Base-by-base conservation (phyloP, 1,140 invertebrate species). In the Heliconius nattereri region DNA sequence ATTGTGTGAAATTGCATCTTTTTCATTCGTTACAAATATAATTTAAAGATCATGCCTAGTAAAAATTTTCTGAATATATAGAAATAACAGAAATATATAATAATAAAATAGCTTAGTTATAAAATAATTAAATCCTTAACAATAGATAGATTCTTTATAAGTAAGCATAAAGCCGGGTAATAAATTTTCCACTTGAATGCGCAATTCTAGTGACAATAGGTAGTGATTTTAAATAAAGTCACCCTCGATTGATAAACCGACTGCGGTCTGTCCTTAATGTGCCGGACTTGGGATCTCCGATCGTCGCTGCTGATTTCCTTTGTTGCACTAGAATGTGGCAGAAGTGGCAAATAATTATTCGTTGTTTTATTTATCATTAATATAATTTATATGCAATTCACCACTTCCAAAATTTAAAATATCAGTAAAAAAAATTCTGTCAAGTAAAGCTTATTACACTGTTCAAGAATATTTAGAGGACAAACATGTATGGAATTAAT, bases 221-320 rank as follows among this genome's bases (percentile, higher is more conserved):
- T 87, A 85, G 79, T 84, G 85, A 89, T 88, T 91, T 91, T 84
- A 90, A 91, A 89, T 90, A 89, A 89, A 90, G 84, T 82, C 85
- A 82, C 87, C 90, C 87, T 86, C 86, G 81, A 87, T 91, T 89
- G 87, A 87, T 83, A 88, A 89, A 87, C 85, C 85, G 81, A 84
- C 84, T 86, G 86, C 83, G 89, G 89, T 86, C 91, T 91, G 91
- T 88, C 89, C 83, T 92, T 93, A 93, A 93, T 93, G 91, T 92
- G 91, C 90, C 84, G 91, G 90, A 90, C 90, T 90, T 89, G 83
- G 85, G 84, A 88, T 86, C 88, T 90, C 82, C 84, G 83, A 92
- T 88, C 84, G 85, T 86, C 84, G 81, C 73, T 79, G 82, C 78
- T 79, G 83, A 83, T 86, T 81, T 81, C 7, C 71, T 73, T 74